Percentiles rank a stretch among this genome's conserved stretches.
Evolutionary conservation across 2,888 invertebrate species (phyloP).

Genomic region (Spodoptera picta): DNA sequence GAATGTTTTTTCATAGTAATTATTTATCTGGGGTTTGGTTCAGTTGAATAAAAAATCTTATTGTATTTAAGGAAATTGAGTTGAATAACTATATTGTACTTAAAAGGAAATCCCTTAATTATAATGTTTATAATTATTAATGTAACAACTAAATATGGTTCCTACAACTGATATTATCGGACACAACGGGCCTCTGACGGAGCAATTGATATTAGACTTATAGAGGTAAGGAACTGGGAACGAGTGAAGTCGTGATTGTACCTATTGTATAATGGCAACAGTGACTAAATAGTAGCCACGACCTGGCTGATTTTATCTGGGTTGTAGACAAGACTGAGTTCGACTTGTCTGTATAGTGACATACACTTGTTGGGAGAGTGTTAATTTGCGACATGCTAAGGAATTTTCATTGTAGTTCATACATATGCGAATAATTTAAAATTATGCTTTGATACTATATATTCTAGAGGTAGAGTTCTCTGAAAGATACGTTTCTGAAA

Average conservation of each 20-base stretch:
- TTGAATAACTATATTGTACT: neutral
- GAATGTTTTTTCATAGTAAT: conserved; percentile 14
- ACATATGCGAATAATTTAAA: no score
- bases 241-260: conserved; percentile 43
- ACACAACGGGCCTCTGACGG: conserved; percentile 22
- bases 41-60: no score
- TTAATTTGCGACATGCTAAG: conserved; percentile 12
- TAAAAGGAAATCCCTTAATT: conserved; percentile 1
- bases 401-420: no score
- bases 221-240: conserved; percentile 36
- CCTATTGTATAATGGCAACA: conserved; percentile 35
- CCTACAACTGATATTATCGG: conserved; percentile 27
- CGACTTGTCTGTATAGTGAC: conserved; percentile 32
- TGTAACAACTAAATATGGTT: conserved; percentile 18
- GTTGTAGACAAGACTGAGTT: conserved; percentile 49
- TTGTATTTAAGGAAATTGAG: no score
- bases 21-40: neutral
- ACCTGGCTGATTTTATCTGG: conserved; percentile 46
- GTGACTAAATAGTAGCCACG: conserved; percentile 40
- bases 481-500: no score
- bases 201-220: conserved; percentile 40
- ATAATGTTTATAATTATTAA: conserved; percentile 21
- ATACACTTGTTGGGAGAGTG: conserved; percentile 12
- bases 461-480: no score
- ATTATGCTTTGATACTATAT: no score